Evolutionary conservation across 2,797 vertebrate genomes (phyloP), one percentile per base, ranked within the genome.

Genomic region (Enteromius treurensis): DNA sequence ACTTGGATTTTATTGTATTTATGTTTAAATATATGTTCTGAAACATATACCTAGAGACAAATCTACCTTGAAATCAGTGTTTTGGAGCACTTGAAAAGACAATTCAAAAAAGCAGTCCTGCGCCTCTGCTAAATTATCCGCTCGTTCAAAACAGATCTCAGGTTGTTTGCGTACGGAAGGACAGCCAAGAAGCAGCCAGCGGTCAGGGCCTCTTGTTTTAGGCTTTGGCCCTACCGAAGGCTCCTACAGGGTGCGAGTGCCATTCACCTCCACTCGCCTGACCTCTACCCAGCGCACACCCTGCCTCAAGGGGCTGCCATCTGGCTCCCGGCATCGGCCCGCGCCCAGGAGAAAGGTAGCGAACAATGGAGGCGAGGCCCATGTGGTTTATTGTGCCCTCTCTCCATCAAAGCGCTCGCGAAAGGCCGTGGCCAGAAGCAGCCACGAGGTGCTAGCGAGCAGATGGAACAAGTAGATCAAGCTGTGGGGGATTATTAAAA

Each of bases 401-500:
- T 91, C 92, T 94, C 92, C 94, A 93, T 95, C 94, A 95, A 94
- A 94, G 93, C 90, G 90, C 89, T 89, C 92, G 90, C 85, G 80
- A 84, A 89, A 92, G 94, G 92, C 92, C 89, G 90, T 91, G 87
- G 92, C 91, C 88, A 53, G 88, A 90, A 88, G 91, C 91, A 90
- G 90, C 89, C 93, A 89, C 91, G 88, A 92, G 92, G 92, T 91
- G 89, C 91, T 91, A 91, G 92, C 80, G 93, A 95, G 94, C 95
- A 95, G 95, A 95, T 96, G 95, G 95, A 96, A 95, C 92, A 95
- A 94, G 95, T 93, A 93, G 92, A 95, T 95, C 94, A 95, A 95
- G 94, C 95, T 95, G 95, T 95, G 94, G 94, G 94, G 93, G 95
- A 95, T 95, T 95, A 95, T 95, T 95, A 94, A 95, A 95, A 95